Evolutionary conservation across 2,113 vertebrate species (phyloP).

Genomic region (Saimiri boliviensis): DNA sequence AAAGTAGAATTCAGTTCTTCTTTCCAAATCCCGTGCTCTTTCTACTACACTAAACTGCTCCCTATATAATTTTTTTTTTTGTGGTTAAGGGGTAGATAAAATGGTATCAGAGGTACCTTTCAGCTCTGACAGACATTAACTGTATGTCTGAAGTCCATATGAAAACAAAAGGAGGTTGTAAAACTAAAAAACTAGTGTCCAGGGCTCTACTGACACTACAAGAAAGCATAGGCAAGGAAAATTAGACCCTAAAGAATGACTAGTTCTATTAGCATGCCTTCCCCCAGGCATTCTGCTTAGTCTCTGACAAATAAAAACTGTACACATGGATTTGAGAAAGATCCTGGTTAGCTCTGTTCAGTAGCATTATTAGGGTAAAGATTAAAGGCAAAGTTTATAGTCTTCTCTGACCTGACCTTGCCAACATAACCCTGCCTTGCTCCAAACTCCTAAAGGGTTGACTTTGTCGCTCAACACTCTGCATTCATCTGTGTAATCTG

Average conservation of each 20-base stretch:
- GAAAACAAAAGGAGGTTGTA: neutral
- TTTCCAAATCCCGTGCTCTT: neutral
- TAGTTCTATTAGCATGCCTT: neutral
- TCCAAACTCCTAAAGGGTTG: slow-evolving; percentile 34
- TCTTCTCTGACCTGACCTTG: neutral
- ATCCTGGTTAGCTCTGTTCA: neutral
- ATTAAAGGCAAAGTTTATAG: slow-evolving; percentile 13
- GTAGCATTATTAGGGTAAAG: neutral
- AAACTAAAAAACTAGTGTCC: neutral
- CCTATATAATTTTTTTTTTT: neutral
- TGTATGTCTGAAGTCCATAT: neutral
- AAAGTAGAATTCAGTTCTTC: neutral
- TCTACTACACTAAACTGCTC: neutral
- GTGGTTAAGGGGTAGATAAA: neutral
- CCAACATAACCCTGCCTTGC: neutral
- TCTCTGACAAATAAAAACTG: slow-evolving; percentile 10
- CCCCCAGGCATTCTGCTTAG: neutral
- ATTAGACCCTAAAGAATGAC: neutral
- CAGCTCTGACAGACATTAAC: neutral
- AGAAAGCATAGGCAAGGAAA: slow-evolving; percentile 2
- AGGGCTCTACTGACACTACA: neutral
- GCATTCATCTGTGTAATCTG: neutral
- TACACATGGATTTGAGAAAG: neutral
- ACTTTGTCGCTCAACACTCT: neutral
- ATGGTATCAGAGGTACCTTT: neutral